A percentile compares a stretch with the other conserved stretches of the same genome.
Evolutionary conservation across 1,140 invertebrate genomes (phyloP).

Genomic region (Euglossa dilemma): DNA sequence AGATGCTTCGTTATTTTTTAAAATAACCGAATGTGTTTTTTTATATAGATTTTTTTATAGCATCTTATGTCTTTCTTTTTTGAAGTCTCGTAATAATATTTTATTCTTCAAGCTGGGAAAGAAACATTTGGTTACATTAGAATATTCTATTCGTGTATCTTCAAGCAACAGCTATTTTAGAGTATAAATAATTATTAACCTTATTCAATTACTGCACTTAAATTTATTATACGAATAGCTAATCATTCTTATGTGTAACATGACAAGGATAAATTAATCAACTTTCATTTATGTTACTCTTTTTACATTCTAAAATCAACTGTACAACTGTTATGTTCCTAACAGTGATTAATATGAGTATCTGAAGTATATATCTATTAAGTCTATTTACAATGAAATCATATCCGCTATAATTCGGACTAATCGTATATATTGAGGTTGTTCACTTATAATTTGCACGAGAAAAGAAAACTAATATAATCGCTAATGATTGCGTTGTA

Average conservation of each 20-base stretch:
- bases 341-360: slow-evolving; percentile 53
- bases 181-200: slow-evolving; percentile 38
- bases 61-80: not conserved
- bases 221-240: slow-evolving; percentile 50
- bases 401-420: slow-evolving; percentile 45
- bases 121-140: not conserved
- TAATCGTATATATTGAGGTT: slow-evolving; percentile 41
- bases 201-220: slow-evolving; percentile 38
- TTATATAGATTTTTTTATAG: not conserved
- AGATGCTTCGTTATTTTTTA: not conserved
- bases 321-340: slow-evolving; percentile 49
- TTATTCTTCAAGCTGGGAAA: not conserved
- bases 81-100: not conserved
- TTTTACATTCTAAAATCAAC: slow-evolving; percentile 58
- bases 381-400: slow-evolving; percentile 53
- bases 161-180: slow-evolving; percentile 3
- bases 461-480: slow-evolving; percentile 41
- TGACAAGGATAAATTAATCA: slow-evolving; percentile 56
- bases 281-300: slow-evolving; percentile 53
- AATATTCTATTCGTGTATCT: not conserved
- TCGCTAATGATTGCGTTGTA: slow-evolving; percentile 43
- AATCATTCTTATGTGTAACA: slow-evolving; percentile 45
- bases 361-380: slow-evolving; percentile 44
- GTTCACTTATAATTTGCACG: slow-evolving; percentile 32
- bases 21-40: not conserved